Evolutionary conservation across 2,797 vertebrate species (phyloP).

Genomic region (Stomatorhinus walkeri): DNA sequence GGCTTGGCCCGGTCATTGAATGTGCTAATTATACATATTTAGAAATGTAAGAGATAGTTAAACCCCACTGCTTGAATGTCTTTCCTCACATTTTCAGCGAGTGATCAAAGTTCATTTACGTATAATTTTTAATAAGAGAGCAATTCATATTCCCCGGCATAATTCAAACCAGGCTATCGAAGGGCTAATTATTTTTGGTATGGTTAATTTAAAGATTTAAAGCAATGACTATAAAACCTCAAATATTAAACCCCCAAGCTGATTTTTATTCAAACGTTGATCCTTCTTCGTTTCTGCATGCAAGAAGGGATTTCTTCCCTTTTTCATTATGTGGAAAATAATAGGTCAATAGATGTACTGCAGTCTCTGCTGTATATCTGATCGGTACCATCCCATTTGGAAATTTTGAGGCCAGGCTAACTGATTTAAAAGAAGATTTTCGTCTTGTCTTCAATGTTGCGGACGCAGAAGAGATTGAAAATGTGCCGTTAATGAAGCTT

Average conservation of each 20-base stretch:
- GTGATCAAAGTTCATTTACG: background rate
- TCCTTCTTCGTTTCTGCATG: background rate
- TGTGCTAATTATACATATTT: background rate
- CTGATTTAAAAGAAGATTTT: background rate
- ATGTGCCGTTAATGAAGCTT: background rate
- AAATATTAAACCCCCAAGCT: background rate
- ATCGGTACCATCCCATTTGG: background rate
- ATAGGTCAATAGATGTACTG: background rate
- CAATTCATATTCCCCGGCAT: background rate
- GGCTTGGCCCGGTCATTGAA: background rate
- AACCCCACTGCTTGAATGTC: background rate
- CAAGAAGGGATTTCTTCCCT: background rate
- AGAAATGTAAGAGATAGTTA: background rate
- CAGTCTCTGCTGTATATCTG: background rate
- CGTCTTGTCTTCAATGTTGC: background rate
- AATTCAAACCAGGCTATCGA: background rate
- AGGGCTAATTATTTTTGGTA: conserved; percentile 7
- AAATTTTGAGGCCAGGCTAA: background rate
- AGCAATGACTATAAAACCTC: background rate
- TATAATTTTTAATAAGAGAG: background rate
- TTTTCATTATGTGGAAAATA: background rate
- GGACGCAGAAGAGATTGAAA: background rate
- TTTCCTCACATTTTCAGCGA: background rate
- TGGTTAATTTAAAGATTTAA: background rate
- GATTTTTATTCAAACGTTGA: background rate